A percentile compares a stretch with the other conserved stretches of the same genome.
These are phyloP conservation scores for Holacanthella duospinosa DNA, from an alignment of 2,888 invertebrate species.

Conservation along the genomic window DNA sequence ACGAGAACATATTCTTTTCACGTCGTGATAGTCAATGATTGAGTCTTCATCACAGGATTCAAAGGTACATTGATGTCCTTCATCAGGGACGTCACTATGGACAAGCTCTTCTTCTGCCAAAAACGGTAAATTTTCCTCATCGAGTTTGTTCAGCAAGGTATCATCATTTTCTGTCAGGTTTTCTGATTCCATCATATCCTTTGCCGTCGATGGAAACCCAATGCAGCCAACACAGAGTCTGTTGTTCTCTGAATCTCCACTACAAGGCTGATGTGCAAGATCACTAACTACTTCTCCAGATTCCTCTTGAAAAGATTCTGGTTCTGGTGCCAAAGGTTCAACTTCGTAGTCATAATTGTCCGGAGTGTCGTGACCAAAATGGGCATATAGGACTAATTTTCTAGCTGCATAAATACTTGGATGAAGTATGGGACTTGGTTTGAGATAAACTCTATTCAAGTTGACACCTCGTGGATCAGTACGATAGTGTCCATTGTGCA, in stretches of 20 bases:
- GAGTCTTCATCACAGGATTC: slow-evolving; percentile 38
- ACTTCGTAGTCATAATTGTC: slow-evolving; percentile 31
- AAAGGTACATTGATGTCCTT: slow-evolving; percentile 32
- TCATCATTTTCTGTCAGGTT: not conserved
- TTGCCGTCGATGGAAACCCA: not conserved
- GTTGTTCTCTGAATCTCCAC: slow-evolving; percentile 18
- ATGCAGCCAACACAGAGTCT: slow-evolving; percentile 33
- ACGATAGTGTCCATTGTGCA: slow-evolving; percentile 62
- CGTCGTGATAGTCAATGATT: slow-evolving; percentile 12
- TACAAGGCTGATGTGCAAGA: not conserved
- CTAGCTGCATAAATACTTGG: slow-evolving; percentile 79
- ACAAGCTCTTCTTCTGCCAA: not conserved
- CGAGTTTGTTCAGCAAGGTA: not conserved
- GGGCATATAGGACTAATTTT: slow-evolving; percentile 48
- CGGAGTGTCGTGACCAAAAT: slow-evolving; percentile 28
- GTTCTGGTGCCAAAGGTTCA: slow-evolving; percentile 11
- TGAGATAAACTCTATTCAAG: slow-evolving; percentile 73
- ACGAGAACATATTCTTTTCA: not conserved
- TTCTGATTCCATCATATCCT: slow-evolving; percentile 13
- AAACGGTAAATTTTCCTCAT: not conserved
- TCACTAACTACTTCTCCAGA: not conserved
- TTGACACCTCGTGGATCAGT: slow-evolving; percentile 81
- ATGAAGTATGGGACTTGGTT: slow-evolving; percentile 61
- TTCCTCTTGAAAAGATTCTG: not conserved
- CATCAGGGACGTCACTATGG: too few species aligned